Evolutionary conservation across 2,113 vertebrate species (phyloP), one percentile per base, ranked within the genome.

Genomic region (Stercorarius parasiticus): DNA sequence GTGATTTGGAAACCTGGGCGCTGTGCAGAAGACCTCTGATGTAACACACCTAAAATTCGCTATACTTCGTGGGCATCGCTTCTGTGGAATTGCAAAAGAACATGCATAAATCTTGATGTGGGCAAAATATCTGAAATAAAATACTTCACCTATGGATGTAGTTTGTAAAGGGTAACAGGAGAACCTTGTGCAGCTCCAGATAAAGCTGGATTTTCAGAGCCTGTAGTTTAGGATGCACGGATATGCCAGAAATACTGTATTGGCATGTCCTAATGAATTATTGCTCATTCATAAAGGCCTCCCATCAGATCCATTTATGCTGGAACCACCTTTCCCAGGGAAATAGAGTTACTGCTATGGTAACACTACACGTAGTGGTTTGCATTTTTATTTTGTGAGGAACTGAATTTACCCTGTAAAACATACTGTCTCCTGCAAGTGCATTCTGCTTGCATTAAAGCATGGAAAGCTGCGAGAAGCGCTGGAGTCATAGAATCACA

Each of bases 41-140:
- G 65, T 29, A 52, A 15, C 56, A 20, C 3, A 5, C n/a, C 38
- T 5, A 0, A 15, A 13, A 49, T 14, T 0, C 0, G 1, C 2
- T 11, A 3, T 22, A 18, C 32, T 12, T 17, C 65, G 11, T 1
- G 9, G 55, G 8, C 30, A 10, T 4, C 6, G 32, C 32, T 53
- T 56, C 5, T 59, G 40, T 2, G 27, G 52, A 40, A 18, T 6
- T 13, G 52, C 6, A 34, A 19, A 67, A 4, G 11, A 22, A 5
- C n/a, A 15, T 1, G 9, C 70, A n/a, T 18, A 55, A 29, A 38
- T 11, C 45, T 20, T 30, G 62, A 20, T 55, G 34, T 11, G 52
- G 52, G 38, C 32, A 69, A 32, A 42, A 40, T 2, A 16, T 1
- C 61, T 52, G 2, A 26, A 66, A 5, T 5, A 15, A 1, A 0